Evolutionary conservation across 2,113 vertebrate genomes (phyloP).

Genomic region (Meles meles): DNA sequence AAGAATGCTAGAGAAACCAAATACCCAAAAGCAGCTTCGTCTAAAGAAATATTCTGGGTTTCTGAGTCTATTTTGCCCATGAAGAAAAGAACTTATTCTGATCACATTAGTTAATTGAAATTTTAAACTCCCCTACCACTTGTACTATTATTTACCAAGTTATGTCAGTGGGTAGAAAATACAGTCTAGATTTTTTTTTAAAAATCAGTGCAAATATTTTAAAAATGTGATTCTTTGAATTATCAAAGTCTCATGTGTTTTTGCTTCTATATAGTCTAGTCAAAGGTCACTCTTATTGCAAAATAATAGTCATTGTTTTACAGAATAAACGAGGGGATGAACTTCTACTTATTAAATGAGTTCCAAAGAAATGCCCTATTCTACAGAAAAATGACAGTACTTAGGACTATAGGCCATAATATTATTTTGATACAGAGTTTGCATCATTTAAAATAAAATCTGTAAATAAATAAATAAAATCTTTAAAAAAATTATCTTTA

Average conservation of each 20-base stretch:
- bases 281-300: neutral
- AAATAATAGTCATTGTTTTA: slow-evolving; percentile 7
- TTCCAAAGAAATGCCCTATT: neutral
- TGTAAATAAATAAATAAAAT: too few species aligned
- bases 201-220: neutral
- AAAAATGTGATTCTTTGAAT: neutral
- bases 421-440: neutral
- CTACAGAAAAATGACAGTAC: neutral
- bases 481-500: neutral
- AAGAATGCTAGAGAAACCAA: neutral
- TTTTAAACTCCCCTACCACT: neutral
- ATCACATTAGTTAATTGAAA: neutral
- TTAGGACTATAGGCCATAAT: neutral
- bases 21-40: neutral
- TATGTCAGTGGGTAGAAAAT: neutral
- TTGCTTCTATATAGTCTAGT: neutral
- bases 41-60: neutral
- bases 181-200: neutral
- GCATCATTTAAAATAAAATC: neutral
- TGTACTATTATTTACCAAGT: neutral
- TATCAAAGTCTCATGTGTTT: neutral
- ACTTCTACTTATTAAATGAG: neutral
- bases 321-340: neutral
- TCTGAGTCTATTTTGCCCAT: neutral
- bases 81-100: neutral